Conservation (phyloP, 37 sponge, comb jelly and placozoan species). For the Halichondria panicea region DNA sequence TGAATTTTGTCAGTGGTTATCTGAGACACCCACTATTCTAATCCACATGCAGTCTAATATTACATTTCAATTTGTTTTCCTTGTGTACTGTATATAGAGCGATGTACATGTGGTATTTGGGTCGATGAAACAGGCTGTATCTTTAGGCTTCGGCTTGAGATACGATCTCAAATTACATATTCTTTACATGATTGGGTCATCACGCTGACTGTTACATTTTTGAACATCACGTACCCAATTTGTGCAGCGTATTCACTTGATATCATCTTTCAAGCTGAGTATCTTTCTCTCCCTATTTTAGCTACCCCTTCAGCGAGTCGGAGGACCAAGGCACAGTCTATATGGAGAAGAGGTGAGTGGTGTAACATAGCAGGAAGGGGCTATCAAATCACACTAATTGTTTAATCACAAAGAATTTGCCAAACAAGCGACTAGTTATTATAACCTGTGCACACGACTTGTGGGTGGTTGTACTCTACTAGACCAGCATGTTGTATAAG, state of each 20-base stretch:
- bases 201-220: neutral
- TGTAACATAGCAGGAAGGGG: neutral
- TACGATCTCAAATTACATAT: too few relatives aligned
- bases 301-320: slow-evolving; percentile 81
- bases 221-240: neutral
- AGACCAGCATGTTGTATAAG: too few relatives aligned
- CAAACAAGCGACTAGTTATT: too few relatives aligned
- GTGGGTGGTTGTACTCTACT: too few relatives aligned
- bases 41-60: neutral
- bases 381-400: neutral
- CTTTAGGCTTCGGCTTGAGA: too few relatives aligned
- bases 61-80: neutral
- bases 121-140: too few relatives aligned
- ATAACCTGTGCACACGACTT: too few relatives aligned
- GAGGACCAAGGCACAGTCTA: slow-evolving; percentile 41
- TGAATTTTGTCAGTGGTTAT: too few relatives aligned
- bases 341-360: slow-evolving; percentile 65
- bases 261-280: too few relatives aligned
- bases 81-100: neutral
- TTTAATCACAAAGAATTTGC: too few relatives aligned
- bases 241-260: neutral
- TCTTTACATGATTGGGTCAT: too few relatives aligned
- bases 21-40: neutral
- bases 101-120: neutral
- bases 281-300: too few relatives aligned